These are phyloP conservation scores for Poeciliopsis occidentalis DNA, from an alignment of 2,113 vertebrate species.

Conservation along the genomic window DNA sequence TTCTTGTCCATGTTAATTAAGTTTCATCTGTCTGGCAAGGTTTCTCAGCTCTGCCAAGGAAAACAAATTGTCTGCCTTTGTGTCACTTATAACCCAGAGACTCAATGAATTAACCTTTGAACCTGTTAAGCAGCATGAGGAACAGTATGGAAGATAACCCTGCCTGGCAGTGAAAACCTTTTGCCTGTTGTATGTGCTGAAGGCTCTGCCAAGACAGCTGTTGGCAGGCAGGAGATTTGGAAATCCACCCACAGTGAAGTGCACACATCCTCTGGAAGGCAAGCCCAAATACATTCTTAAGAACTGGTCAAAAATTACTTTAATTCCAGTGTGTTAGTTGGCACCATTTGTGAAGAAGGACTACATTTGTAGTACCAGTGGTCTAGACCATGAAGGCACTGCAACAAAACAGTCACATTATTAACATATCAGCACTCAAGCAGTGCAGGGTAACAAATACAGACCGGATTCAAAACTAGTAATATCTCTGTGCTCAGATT, in stretches of 20 bases:
- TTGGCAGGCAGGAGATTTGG: slow-evolving; percentile 3
- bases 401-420: too few species aligned
- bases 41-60: slow-evolving; percentile 37
- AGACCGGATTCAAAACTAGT: too few species aligned
- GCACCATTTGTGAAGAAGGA: neutral
- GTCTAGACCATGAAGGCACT: too few species aligned
- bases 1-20: slow-evolving; percentile 48
- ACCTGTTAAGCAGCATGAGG: slow-evolving; percentile 39
- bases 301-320: neutral
- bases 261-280: too few species aligned
- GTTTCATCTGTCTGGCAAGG: slow-evolving; percentile 27
- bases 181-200: slow-evolving; percentile 11
- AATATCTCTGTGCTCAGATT: too few species aligned
- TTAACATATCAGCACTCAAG: too few species aligned
- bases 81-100: slow-evolving; percentile 48
- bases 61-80: slow-evolving; percentile 64
- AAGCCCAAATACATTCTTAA: neutral
- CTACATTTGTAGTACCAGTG: neutral
- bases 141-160: slow-evolving; percentile 48
- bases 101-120: slow-evolving; percentile 66
- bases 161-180: slow-evolving; percentile 16
- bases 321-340: neutral
- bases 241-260: slow-evolving; percentile 14
- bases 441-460: too few species aligned
- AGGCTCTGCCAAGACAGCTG: slow-evolving; percentile 6